Conservation (phyloP, 2,797 vertebrate genomes). For the Amniataba percoides region DNA sequence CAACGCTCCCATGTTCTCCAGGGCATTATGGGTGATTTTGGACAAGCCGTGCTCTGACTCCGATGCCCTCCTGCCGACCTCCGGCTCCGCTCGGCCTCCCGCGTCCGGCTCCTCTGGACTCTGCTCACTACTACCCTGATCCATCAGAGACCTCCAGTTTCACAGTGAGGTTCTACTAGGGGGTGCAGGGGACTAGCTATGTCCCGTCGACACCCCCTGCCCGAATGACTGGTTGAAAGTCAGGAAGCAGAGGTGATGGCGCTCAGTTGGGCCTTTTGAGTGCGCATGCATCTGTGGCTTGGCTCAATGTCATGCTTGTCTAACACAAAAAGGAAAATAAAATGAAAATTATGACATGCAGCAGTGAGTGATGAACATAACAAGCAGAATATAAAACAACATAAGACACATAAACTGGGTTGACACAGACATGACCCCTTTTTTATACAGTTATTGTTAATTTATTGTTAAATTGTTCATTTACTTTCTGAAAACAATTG, state of each 20-base stretch:
- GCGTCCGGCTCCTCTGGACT: slow-evolving; percentile 94
- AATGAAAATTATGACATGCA: slow-evolving; percentile 88
- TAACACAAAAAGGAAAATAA: slow-evolving; percentile 92
- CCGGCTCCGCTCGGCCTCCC: slow-evolving; percentile 90
- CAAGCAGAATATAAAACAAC: slow-evolving; percentile 71
- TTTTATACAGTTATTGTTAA: slow-evolving; percentile 16
- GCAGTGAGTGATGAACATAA: slow-evolving; percentile 77
- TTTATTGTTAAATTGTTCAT: not conserved
- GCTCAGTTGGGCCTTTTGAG: slow-evolving; percentile 85
- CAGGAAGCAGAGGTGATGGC: slow-evolving; percentile 78
- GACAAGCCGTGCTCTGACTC: slow-evolving; percentile 95
- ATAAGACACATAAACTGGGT: slow-evolving; percentile 63
- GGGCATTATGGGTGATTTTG: slow-evolving; percentile 98
- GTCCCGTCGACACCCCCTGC: slow-evolving; percentile 76
- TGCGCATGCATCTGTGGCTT: slow-evolving; percentile 88
- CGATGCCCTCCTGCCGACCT: slow-evolving; percentile 90
- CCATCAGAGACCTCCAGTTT: slow-evolving; percentile 87
- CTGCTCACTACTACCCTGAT: slow-evolving; percentile 91
- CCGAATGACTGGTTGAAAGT: slow-evolving; percentile 81
- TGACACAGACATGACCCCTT: slow-evolving; percentile 69
- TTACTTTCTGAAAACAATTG: not conserved
- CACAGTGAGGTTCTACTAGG: slow-evolving; percentile 79
- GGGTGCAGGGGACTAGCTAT: slow-evolving; percentile 81
- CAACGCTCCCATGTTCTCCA: slow-evolving; percentile 99
- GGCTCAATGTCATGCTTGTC: slow-evolving; percentile 96